Conservation (phyloP, 2,888 invertebrate genomes). For the Metacarcinus magister region DNA sequence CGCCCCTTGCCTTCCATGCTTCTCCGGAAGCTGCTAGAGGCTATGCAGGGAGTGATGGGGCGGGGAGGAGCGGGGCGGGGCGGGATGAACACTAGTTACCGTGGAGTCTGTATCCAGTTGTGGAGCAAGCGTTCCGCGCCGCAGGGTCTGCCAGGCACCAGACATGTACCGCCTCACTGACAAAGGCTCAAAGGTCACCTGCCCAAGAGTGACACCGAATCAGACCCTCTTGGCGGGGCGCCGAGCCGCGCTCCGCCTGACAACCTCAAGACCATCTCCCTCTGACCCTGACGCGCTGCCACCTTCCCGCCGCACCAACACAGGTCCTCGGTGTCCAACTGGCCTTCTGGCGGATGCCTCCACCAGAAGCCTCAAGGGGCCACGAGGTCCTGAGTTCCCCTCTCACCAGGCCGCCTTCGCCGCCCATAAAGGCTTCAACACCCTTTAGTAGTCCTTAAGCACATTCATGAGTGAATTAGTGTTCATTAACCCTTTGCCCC, state of each 20-base stretch:
- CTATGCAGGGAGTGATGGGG: conserved; percentile 30
- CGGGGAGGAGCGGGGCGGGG: conserved; percentile 46
- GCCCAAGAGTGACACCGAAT: neutral
- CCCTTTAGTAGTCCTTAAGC: conserved; percentile 35
- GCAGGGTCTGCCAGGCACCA: conserved; percentile 15
- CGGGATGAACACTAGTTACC: conserved; percentile 12
- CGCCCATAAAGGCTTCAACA: neutral
- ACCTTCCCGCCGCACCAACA: neutral
- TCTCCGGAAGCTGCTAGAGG: conserved; percentile 21
- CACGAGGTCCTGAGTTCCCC: neutral
- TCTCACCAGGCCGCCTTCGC: neutral
- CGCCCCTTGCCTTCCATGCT: conserved; percentile 11
- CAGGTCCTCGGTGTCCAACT: neutral
- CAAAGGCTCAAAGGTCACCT: conserved; percentile 40
- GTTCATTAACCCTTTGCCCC: conserved; percentile 55
- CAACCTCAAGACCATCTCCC: neutral
- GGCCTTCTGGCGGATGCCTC: neutral
- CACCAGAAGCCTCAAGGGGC: neutral
- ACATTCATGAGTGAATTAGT: conserved; percentile 63
- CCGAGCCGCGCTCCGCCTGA: neutral
- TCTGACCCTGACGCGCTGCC: neutral
- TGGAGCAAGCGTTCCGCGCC: neutral
- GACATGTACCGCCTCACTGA: neutral
- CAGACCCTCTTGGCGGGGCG: conserved; percentile 13
- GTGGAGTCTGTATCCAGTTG: conserved; percentile 10